Evolutionary conservation across 2,797 vertebrate genomes (phyloP), one percentile per base, ranked within the genome.

Genomic region (Masticophis lateralis): DNA sequence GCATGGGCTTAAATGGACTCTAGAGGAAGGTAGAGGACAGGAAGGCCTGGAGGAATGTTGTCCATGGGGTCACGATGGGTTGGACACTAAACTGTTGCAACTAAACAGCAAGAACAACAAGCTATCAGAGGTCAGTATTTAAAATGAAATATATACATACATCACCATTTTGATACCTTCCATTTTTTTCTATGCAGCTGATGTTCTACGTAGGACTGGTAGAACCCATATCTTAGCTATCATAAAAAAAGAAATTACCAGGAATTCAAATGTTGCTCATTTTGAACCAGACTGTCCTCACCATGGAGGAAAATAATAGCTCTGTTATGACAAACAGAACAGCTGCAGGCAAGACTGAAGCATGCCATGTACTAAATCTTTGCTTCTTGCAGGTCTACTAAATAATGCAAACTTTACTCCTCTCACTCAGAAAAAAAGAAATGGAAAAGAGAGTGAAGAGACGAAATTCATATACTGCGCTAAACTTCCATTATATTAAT

Each of bases 201-300:
- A 11, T 43, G 79, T 89, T 95, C 51, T 93, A 74, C 91, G 93
- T 94, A 43, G 79, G 57, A 86, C 95, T 47, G 37, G n/a, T 47
- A 63, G 86, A 96, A 93, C 92, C 94, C 94, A 94, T 91, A 94
- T 51, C 88, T 55, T 79, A 20, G 92, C 93, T 95, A 93, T 57
- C 18, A 56, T 86, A 18, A 69, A 95, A 93, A 92, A 88, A 95
- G 7, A 61, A 7, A 12, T 60, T 5, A 53, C 51, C 51, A 10
- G 51, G 51, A 25, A 92, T 66, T 86, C 63, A 22, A 55, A 61
- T 63, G 22, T 9, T 55, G 37, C 18, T 28, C 51, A n/a, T 66
- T n/a, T 91, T 53, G 47, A 91, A 87, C n/a, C 37, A 83, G 74
- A 12, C 37, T 83, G 10, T 47, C 51, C 51, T 92, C 5, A 6